phyloP scores from a whole-genome alignment of 2,888 invertebrate genomes.

The Netelia melanura region DNA sequence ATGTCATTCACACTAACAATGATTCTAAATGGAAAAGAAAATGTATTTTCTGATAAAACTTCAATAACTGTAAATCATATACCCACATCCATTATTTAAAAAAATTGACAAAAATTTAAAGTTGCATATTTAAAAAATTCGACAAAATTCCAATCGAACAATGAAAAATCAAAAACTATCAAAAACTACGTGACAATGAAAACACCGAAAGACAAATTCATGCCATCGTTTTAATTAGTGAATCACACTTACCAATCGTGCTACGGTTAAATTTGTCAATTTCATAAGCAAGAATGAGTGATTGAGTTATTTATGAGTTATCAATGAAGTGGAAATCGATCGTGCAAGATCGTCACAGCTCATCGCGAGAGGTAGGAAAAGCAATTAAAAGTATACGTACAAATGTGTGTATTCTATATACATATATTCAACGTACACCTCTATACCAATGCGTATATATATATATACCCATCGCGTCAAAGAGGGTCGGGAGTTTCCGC shows the following conservation, averaged over 20 bases:
- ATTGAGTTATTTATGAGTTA: conserved; percentile 2
- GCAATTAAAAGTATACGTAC: not conserved
- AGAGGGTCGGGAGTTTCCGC: conserved; percentile 46
- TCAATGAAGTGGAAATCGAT: conserved; percentile 50
- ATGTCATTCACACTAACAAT: too few relatives aligned
- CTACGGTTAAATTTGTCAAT: not conserved
- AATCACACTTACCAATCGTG: not conserved
- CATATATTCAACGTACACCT: too few relatives aligned
- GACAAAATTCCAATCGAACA: not conserved
- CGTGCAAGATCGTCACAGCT: conserved; percentile 66
- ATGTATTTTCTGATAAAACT: too few relatives aligned
- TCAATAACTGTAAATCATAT: too few relatives aligned
- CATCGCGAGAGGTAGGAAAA: conserved; percentile 53
- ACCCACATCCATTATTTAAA: too few relatives aligned
- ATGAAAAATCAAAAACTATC: not conserved
- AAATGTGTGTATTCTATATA: too few relatives aligned
- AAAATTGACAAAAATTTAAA: too few relatives aligned
- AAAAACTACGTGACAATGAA: not conserved
- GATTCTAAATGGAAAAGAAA: too few relatives aligned
- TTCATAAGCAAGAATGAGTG: not conserved
- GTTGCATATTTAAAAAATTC: not conserved
- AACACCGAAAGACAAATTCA: not conserved
- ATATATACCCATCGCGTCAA: not conserved
- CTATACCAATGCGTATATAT: not conserved
- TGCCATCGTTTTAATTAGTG: not conserved